phyloP scores from a whole-genome alignment of 2,113 vertebrate genomes.

The Petroica traversi region DNA sequence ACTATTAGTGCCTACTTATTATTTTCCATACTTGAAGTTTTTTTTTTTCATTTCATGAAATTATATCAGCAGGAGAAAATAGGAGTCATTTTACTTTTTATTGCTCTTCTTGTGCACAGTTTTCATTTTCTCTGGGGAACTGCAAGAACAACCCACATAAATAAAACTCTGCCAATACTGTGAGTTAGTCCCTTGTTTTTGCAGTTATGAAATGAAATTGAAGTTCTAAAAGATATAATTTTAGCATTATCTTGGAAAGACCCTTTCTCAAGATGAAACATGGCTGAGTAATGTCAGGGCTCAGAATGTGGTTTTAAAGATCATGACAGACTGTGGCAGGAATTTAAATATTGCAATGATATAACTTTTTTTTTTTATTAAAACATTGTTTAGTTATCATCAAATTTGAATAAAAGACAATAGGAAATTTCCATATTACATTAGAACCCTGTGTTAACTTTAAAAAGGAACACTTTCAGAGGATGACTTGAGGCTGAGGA shows the following conservation, averaged over 20 bases:
- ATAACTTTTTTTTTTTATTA: not conserved
- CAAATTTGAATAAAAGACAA: not conserved
- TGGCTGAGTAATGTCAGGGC: not conserved
- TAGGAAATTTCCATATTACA: not conserved
- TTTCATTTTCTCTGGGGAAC: not conserved
- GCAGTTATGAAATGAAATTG: not conserved
- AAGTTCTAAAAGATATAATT: not conserved
- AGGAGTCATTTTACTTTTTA: not conserved
- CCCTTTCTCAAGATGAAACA: not conserved
- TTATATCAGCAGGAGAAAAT: not conserved
- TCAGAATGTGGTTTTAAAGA: not conserved
- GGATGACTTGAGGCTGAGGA: not conserved
- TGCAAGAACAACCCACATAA: not conserved
- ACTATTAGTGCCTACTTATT: not conserved
- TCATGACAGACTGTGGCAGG: not conserved
- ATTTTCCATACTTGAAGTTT: not conserved
- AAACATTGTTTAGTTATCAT: not conserved
- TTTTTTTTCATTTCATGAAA: not conserved
- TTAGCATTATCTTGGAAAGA: not conserved
- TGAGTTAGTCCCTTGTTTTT: not conserved
- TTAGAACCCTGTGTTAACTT: rapidly evolving
- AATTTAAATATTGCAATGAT: not conserved
- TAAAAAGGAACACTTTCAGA: not conserved
- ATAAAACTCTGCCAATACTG: not conserved
- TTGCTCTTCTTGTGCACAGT: not conserved